phyloP scores from a whole-genome alignment of 1,140 invertebrate genomes.

The Babylonia areolata region DNA sequence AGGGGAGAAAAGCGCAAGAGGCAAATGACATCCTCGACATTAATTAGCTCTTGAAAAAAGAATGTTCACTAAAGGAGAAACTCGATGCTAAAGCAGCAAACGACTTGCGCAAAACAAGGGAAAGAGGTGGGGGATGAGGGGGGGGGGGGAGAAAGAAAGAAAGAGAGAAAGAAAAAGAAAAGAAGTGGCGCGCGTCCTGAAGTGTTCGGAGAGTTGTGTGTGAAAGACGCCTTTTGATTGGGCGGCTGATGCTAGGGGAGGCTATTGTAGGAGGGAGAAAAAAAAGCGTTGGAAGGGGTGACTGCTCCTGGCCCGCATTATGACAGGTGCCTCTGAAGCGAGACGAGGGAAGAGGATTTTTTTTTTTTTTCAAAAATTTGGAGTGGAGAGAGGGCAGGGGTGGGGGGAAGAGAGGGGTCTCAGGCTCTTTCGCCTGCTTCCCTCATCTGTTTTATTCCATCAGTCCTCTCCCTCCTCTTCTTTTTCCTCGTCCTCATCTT shows the following conservation, averaged over 20 bases:
- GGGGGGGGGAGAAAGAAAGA: too few relatives aligned
- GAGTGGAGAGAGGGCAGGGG: too few relatives aligned
- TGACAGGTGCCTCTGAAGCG: slow-evolving; percentile 27
- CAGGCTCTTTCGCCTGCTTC: slow-evolving; percentile 13
- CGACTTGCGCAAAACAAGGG: neutral
- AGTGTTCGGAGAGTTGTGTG: neutral
- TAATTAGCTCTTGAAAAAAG: slow-evolving; percentile 35
- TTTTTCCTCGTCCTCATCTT: too few relatives aligned
- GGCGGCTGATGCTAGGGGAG: slow-evolving; percentile 5
- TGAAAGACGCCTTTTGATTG: slow-evolving; percentile 10
- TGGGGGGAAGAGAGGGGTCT: too few relatives aligned
- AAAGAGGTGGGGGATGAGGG: too few relatives aligned
- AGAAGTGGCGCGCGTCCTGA: neutral
- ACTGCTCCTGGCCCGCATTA: slow-evolving; percentile 27
- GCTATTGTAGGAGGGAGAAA: slow-evolving; percentile 21
- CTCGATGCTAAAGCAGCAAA: neutral
- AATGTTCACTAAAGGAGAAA: slow-evolving; percentile 6
- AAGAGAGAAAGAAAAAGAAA: neutral
- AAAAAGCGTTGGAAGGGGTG: neutral
- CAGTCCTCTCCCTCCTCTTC: too few relatives aligned
- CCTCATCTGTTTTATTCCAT: slow-evolving; percentile 24
- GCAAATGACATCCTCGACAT: slow-evolving; percentile 27
- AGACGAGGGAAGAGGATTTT: neutral
- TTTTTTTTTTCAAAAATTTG: slow-evolving; percentile 14
- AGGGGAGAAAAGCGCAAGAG: slow-evolving; percentile 31